Evolutionary conservation across 1,140 invertebrate genomes (phyloP).

Genomic region (Drosophila sucinea): DNA sequence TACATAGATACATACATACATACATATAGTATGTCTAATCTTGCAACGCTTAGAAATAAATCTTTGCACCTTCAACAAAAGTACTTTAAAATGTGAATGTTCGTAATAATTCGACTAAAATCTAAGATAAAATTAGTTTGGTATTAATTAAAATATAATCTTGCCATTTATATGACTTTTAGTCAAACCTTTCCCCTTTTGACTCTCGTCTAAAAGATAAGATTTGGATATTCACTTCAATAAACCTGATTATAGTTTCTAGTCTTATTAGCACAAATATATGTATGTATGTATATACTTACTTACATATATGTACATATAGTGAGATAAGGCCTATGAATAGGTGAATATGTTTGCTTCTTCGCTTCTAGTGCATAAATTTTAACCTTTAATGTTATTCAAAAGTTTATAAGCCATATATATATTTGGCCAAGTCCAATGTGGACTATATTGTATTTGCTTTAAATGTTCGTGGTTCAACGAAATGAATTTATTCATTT

Average conservation of each 20-base stretch:
- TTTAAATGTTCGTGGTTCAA: not conserved
- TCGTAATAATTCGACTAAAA: no score
- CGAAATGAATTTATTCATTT: no score
- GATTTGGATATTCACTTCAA: slow-evolving; percentile 10
- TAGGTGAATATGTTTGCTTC: not conserved
- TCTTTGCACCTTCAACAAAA: no score
- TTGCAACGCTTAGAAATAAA: no score
- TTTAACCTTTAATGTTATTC: not conserved
- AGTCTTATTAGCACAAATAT: slow-evolving; percentile 8
- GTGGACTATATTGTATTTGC: not conserved
- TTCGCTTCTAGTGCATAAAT: slow-evolving; percentile 1
- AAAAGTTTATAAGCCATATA: not conserved
- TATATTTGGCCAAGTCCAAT: not conserved
- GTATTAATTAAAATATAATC: slow-evolving; percentile 25
- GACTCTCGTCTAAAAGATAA: slow-evolving; percentile 14
- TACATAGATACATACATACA: not conserved
- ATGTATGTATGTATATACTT: no score
- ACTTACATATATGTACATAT: not conserved
- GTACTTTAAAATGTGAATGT: no score
- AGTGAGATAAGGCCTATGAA: not conserved
- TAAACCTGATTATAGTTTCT: not conserved
- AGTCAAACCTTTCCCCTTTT: not conserved
- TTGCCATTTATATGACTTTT: not conserved
- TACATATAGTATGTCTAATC: no score
- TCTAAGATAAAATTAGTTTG: not conserved